Conservation (phyloP, 1,140 invertebrate genomes). For the Pemphigus obesinymphae region DNA sequence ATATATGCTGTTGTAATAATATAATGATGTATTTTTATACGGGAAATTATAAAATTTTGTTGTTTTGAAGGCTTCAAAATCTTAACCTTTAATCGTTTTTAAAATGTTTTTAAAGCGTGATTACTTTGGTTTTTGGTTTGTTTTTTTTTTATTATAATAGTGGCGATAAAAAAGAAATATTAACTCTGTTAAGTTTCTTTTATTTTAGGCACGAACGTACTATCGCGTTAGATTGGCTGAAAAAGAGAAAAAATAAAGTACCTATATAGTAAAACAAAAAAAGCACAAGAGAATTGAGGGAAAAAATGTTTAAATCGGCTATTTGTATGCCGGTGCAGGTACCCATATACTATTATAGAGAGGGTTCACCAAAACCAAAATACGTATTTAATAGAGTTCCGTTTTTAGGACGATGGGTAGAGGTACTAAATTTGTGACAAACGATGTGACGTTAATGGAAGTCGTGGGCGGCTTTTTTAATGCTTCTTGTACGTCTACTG, state of each 20-base stretch:
- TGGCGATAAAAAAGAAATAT: neutral
- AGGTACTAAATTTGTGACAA: conserved; percentile 41
- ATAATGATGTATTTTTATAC: too few species aligned
- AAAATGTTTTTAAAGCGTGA: neutral
- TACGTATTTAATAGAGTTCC: conserved; percentile 39
- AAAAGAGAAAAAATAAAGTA: conserved; percentile 5
- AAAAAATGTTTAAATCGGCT: conserved; percentile 27
- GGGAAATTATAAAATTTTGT: neutral
- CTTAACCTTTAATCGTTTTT: neutral
- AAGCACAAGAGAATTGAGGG: neutral
- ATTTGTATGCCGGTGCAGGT: conserved; percentile 32
- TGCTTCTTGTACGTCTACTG: neutral
- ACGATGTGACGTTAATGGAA: conserved; percentile 40
- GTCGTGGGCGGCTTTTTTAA: conserved; percentile 40
- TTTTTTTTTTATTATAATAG: neutral
- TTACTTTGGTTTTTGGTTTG: neutral
- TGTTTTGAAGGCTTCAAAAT: neutral
- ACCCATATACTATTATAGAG: neutral
- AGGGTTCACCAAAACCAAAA: conserved; percentile 28
- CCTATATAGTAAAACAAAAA: conserved; percentile 33
- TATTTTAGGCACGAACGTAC: conserved; percentile 26
- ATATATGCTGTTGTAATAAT: too few species aligned
- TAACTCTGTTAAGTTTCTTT: conserved; percentile 5
- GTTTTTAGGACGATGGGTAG: conserved; percentile 27
- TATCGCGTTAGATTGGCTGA: neutral